Evolutionary conservation across 2,113 vertebrate genomes (phyloP).

Genomic region (Micronycteris hirsuta): DNA sequence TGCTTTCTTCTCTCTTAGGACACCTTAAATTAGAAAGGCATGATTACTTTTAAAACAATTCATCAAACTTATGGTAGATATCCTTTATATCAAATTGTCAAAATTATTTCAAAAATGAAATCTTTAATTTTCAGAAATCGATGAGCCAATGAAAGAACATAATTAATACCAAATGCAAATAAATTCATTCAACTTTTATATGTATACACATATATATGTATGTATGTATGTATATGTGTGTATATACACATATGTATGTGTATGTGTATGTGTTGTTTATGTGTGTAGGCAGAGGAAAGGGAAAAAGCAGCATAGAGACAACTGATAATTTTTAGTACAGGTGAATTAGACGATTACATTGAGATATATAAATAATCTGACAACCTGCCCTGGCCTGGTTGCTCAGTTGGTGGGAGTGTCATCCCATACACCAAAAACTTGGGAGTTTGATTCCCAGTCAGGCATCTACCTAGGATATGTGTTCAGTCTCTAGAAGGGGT

Average conservation of each 20-base stretch:
- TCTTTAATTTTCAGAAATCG: not conserved
- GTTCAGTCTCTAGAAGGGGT: no score
- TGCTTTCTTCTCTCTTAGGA: not conserved
- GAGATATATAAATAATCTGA: not conserved
- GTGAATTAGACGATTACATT: not conserved
- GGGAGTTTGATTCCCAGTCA: no score
- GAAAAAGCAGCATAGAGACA: not conserved
- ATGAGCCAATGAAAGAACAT: not conserved
- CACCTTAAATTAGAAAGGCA: constrained; percentile 33
- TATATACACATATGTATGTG: no score
- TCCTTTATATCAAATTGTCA: not conserved
- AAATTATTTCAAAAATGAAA: constrained; percentile 19
- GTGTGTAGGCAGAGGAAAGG: not conserved
- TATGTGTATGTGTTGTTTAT: not conserved
- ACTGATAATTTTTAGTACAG: not conserved
- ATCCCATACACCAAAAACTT: no score
- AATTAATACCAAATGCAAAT: constrained; percentile 36
- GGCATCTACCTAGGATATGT: no score
- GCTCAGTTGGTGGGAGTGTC: no score
- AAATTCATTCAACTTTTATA: not conserved
- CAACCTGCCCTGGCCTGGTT: not conserved
- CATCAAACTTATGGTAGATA: not conserved
- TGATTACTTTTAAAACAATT: not conserved
- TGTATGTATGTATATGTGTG: no score
- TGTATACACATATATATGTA: no score